Evolutionary conservation across 2,888 invertebrate species (phyloP), one percentile per base, ranked within the genome.

Genomic region (Protodeltote pygarga): DNA sequence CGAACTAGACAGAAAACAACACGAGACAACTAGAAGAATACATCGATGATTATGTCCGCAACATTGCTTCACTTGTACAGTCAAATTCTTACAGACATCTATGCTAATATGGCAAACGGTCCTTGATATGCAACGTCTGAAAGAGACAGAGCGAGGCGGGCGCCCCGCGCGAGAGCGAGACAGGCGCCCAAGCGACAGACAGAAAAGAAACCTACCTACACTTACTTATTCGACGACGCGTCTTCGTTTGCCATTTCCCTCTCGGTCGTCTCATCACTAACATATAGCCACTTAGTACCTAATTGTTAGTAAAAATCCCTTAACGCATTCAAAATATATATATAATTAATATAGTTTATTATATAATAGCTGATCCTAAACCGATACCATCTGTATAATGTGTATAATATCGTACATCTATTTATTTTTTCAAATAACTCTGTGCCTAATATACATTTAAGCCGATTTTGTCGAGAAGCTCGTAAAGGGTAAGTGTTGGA

Each of bases 321-420:
- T 90, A 89, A 90, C 88, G 77, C 87, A 88, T 89, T 89, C 90
- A 89, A 90, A 85, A 91, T 90, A 91, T 89, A 90, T 89, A 89
- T 85, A 87, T 83, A 84, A 75, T 75, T 79, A 65, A 80, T 84
- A 87, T 85, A 87, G 79, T 81, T 66, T 29, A 69, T 69, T 83
- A 81, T 73, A 81, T 83, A 77, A 74, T 81, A 87, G 87, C 87
- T 83, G 89, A 77, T 82, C 79, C 85, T 86, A 86, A 79, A 79
- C 81, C 81, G 79, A 83, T 77, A 79, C 52, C 62, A 73, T 81
- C 81, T 85, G 82, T 88, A 87, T 84, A 84, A 77, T 79, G 84
- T 89, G 85, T 89, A 89, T 87, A 85, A 79, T 75, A 87, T 83
- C 81, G 82, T 89, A 88, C 81, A 86, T 76, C 85, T 88, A 88